Percentiles rank a stretch among this genome's conserved stretches.
Evolutionary conservation across 1,140 invertebrate species (phyloP).

Genomic region (Patella vulgata): DNA sequence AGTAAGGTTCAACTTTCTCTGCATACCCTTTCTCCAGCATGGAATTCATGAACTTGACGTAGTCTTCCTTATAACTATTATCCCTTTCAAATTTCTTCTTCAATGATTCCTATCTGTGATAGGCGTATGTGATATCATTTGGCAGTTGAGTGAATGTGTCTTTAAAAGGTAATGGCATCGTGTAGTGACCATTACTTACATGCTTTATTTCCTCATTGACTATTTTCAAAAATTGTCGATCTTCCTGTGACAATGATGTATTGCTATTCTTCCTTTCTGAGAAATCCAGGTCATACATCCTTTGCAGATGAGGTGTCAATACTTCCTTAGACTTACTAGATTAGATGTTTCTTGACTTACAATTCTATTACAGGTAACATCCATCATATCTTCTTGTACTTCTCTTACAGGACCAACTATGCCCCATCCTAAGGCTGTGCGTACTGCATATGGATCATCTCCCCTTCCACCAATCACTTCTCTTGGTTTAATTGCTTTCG

Average conservation of each 20-base stretch:
- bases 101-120: conserved; percentile 10
- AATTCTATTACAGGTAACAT: not conserved
- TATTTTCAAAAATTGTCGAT: conserved; percentile 10
- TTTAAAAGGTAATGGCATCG: conserved; percentile 25
- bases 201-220: conserved; percentile 7
- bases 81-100: conserved; percentile 6
- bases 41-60: conserved; percentile 3
- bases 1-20: conserved; percentile 16
- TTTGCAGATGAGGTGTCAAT: too few relatives aligned
- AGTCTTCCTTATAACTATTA: conserved; percentile 6
- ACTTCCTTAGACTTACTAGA: not conserved
- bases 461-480: not conserved
- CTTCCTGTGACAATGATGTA: conserved; percentile 17
- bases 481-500: not conserved
- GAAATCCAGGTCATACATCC: not conserved
- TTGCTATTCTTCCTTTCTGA: not conserved
- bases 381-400: too few relatives aligned
- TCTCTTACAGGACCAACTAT: not conserved
- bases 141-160: conserved; percentile 1
- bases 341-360: not conserved
- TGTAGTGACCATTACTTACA: conserved; percentile 25
- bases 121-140: conserved; percentile 16
- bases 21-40: conserved; percentile 19
- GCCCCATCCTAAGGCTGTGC: conserved; percentile 2
- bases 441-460: too few relatives aligned